Evolutionary conservation across 1,140 invertebrate genomes (phyloP), one percentile per base, ranked within the genome.

Genomic region (Bombus sylvicola): DNA sequence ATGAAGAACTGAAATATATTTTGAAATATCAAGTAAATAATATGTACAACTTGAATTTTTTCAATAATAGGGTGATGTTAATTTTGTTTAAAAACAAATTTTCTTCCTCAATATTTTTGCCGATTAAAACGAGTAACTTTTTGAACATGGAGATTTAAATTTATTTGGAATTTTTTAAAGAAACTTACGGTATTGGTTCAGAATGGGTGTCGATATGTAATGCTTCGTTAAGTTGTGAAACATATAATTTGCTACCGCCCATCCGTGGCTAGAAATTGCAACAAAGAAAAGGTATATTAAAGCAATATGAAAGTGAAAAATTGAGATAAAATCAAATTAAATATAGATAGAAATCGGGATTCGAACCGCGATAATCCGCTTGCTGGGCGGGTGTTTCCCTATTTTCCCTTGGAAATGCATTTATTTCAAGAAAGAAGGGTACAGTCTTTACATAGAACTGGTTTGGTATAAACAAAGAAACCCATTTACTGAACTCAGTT

Each of bases 191-290:
- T 91, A 98, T 96, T 69, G 97, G 97, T 92, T 98, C 97, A 53
- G 97, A 97, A 87, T 97, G 97, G 39, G 98, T 98, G 91, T 98
- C 97, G 88, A 98, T 97, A 92, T 98, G 98, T n/a, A 98, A 95
- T 1, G 97, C 97, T 93, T 98, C 96, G 90, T 95, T 96, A 37
- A 97, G 90, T 66, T 96, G 93, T 94, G 90, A 92, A 59, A 95
- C 91, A 75, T 94, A 93, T 64, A 95, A 81, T 88, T 95, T 95
- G 68, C 87, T 94, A 80, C 93, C 94, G 88, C 92, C 94, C 88
- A 92, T 93, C 81, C 95, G 93, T 91, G 95, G 95, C 96, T 96
- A 83, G 43, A 93, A 91, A 90, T 77, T 18, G 0, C 34, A 81
- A 47, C 87, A 89, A 85, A 66, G 1, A 79, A 18, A 74, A 39